phyloP scores from a whole-genome alignment of 2,113 vertebrate genomes.

The Lasiurus cinereus region DNA sequence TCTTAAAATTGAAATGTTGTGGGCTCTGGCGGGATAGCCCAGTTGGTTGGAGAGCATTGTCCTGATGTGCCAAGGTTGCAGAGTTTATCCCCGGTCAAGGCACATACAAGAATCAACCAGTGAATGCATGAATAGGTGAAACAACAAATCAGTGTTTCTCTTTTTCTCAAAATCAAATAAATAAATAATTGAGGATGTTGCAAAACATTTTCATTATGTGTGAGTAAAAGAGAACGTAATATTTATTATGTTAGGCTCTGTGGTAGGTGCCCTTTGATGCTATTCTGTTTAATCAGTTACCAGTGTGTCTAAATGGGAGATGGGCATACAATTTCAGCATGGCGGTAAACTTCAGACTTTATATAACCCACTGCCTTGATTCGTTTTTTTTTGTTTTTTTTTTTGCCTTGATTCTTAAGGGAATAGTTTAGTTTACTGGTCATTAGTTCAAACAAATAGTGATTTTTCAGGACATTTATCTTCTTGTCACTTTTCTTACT shows the following conservation, averaged over 20 bases:
- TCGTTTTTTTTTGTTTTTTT: too few relatives aligned
- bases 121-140: not conserved
- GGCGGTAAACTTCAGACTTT: not conserved
- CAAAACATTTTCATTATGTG: not conserved
- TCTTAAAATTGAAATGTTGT: slow-evolving; percentile 8
- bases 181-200: slow-evolving; percentile 9
- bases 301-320: not conserved
- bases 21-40: not conserved
- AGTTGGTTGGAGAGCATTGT: not conserved
- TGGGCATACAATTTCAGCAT: not conserved
- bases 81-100: not conserved
- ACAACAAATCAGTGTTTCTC: not conserved
- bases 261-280: not conserved
- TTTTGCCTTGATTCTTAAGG: not conserved
- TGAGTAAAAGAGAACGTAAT: slow-evolving; percentile 42
- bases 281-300: not conserved
- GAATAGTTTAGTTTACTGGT: not conserved
- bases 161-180: not conserved
- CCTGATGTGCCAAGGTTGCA: not conserved
- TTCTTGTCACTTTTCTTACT: not conserved
- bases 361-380: not conserved
- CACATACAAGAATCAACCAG: not conserved
- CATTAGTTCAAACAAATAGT: not conserved
- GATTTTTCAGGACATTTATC: not conserved
- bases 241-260: not conserved